Evolutionary conservation across 2,113 vertebrate genomes (phyloP), one percentile per base, ranked within the genome.

Genomic region (Serinus canaria): DNA sequence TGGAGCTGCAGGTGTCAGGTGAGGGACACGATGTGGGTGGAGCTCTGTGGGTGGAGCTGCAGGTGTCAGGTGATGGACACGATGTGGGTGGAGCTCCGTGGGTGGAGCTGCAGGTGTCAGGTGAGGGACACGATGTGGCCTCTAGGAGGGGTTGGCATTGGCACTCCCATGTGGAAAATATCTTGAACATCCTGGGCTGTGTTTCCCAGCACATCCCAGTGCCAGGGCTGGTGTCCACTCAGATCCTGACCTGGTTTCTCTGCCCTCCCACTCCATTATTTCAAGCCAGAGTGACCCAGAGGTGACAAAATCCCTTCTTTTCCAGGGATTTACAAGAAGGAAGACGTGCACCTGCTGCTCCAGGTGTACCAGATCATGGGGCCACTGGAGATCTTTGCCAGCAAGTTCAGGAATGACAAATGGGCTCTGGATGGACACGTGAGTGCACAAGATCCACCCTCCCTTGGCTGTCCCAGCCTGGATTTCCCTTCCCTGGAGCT

Each of bases 361-460:
- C 99, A 99, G 96, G 98, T 99, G 44, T 98, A 99, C 92, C 98
- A 99, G 94, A 98, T 99, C 60, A 98, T 97, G 33, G 99, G 99
- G 15, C 99, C 99, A 0, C 98, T 98, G 95, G 99, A 99, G 92
- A 99, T 98, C 92, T 99, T 99, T 69, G 98, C 98, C 96, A 99
- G 98, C 96, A 99, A 99, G 97, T 99, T 99, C 97, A 99, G 98
- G 97, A 99, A 98, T 0, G 98, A 99, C 63, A 99, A 99, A 92
- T 99, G 99, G 99, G 99, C 99, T 44, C 97, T 99, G 46, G 99
- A 99, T 44, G 99, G 99, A 80, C 99, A 99, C 20, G 99, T 99
- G 98, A 98, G 99, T 99, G 25, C 49, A 24, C 43, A 1, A 18
- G 24, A 27, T 9, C 28, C 37, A 8, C 49, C 39, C 39, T 39